Conservation (phyloP, 2,888 invertebrate genomes). For the Julus scandinavius region DNA sequence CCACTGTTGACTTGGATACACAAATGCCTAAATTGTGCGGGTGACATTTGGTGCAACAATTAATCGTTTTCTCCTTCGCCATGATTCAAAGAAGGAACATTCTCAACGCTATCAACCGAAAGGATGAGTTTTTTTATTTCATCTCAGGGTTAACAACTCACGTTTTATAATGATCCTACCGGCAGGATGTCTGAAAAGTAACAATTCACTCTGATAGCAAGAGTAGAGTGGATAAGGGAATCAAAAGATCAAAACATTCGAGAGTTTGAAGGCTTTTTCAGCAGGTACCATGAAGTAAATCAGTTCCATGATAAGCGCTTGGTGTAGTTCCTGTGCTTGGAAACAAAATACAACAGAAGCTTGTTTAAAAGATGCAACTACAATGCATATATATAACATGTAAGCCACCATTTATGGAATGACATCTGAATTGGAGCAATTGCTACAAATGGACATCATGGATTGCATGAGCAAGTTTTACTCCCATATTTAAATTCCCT, state of each 20-base stretch:
- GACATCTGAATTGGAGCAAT: too few relatives aligned
- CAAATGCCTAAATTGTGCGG: neutral
- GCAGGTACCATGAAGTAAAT: too few relatives aligned
- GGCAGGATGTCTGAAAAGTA: neutral
- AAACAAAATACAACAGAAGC: too few relatives aligned
- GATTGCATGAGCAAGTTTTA: too few relatives aligned
- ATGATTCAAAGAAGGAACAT: neutral
- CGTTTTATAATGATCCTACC: conserved; percentile 1
- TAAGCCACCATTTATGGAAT: too few relatives aligned
- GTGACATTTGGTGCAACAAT: neutral
- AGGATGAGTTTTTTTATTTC: neutral
- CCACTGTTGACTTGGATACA: conserved; percentile 1
- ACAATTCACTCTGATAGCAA: neutral
- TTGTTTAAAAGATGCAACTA: too few relatives aligned
- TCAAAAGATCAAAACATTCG: neutral
- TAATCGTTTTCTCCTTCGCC: neutral
- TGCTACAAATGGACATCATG: too few relatives aligned
- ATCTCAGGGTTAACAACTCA: neutral
- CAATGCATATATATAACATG: too few relatives aligned
- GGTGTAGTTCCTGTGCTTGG: too few relatives aligned
- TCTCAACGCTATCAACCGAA: neutral
- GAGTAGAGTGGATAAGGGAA: neutral
- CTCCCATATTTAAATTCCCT: too few relatives aligned
- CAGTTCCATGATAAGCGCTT: too few relatives aligned
- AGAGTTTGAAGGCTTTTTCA: neutral